A percentile compares a stretch with the other conserved stretches of the same genome.
Conservation (phyloP, 2,797 vertebrate species). For the Cuculus canorus region DNA sequence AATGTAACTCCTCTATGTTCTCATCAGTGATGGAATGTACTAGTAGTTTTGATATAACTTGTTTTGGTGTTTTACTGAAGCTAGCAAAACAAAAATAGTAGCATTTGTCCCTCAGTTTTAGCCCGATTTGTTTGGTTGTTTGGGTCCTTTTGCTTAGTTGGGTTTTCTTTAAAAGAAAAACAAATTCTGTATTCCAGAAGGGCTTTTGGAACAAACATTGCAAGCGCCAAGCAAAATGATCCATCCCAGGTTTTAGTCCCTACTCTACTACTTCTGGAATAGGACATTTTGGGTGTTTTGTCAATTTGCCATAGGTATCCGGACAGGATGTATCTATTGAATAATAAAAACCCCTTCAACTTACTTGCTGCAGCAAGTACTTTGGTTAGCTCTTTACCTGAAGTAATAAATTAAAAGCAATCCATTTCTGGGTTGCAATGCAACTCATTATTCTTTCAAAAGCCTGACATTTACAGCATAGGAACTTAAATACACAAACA, state of each 20-base stretch:
- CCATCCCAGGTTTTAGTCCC: neutral
- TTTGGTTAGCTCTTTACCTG: constrained; percentile 2
- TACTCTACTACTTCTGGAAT: neutral
- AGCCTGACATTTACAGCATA: neutral
- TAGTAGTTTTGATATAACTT: neutral
- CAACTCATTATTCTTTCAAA: neutral
- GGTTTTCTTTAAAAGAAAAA: neutral
- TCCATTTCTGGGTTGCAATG: neutral
- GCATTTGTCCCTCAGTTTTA: neutral
- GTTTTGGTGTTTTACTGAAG: neutral
- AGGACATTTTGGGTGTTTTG: neutral
- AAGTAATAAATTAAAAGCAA: constrained; percentile 30
- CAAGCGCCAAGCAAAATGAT: neutral
- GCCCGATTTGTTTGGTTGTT: neutral
- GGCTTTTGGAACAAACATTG: neutral
- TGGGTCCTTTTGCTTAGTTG: neutral
- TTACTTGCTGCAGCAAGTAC: neutral
- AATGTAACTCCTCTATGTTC: neutral
- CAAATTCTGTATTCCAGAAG: neutral
- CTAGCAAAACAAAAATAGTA: neutral
- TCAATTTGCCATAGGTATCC: neutral
- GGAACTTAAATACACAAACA: constrained; percentile 5
- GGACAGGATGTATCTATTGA: neutral
- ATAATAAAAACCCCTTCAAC: neutral
- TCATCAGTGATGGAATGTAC: neutral